Evolutionary conservation across 2,888 invertebrate species (phyloP).

Genomic region (Cheilosia vulpina): DNA sequence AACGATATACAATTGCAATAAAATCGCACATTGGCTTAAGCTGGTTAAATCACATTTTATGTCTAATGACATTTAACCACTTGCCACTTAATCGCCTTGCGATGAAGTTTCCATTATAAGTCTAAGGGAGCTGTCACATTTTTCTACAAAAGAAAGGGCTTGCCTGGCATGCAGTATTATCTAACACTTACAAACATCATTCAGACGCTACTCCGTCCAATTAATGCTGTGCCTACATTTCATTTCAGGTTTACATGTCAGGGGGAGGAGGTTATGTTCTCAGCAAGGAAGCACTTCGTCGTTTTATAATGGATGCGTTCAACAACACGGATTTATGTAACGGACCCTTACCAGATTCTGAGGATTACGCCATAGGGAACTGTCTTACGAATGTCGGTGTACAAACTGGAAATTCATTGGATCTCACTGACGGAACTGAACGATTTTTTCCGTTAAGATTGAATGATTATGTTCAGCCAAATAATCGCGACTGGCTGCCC

Average conservation of each 20-base stretch:
- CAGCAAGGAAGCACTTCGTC: constrained; percentile 89
- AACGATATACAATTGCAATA: too few relatives aligned
- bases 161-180: too few relatives aligned
- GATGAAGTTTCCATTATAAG: too few relatives aligned
- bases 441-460: constrained; percentile 97
- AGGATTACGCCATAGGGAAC: constrained; percentile 84
- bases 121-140: too few relatives aligned
- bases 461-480: constrained; percentile 94
- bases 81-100: too few relatives aligned
- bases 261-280: constrained; percentile 96
- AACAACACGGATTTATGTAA: constrained; percentile 83
- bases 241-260: constrained; percentile 90
- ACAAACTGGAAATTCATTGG: constrained; percentile 92
- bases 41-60: too few relatives aligned
- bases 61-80: too few relatives aligned
- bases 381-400: constrained; percentile 92
- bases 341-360: constrained; percentile 7
- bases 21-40: too few relatives aligned
- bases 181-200: too few relatives aligned
- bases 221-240: neutral
- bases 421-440: constrained; percentile 89
- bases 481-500: constrained; percentile 76
- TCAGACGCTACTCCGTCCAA: too few relatives aligned
- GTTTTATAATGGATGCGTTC: constrained; percentile 89
- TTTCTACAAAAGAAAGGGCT: too few relatives aligned